Base-by-base conservation (phyloP, 37 sponge, comb jelly and placozoan genomes). In the Bolinopsis microptera region DNA sequence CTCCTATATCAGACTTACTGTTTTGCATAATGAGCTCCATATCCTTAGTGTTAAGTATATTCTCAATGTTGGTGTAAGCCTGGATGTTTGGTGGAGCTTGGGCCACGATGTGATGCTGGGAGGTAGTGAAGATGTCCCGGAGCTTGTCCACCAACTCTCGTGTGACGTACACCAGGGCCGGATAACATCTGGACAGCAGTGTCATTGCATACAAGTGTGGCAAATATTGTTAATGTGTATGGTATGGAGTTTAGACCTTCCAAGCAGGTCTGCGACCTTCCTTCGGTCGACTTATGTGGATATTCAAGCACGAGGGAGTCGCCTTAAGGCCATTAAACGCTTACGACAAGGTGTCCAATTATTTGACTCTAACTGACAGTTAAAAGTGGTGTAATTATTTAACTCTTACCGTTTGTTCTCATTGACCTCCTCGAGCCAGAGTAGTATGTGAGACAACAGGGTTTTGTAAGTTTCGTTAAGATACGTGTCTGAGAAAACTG, bases 401-500 rank as follows among this genome's bases (percentile, higher is more conserved):
- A n/a, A n/a, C n/a, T n/a, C n/a, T n/a, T 70, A 70, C 74, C 74
- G 30, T 70, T 70, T 70, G 26, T 22, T 70, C 3, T 28, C 24
- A 24, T n/a, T 70, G 74, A 70, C 30, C 1, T 26, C 30, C 16
- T 8, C 3, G 74, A 70, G 30, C 74, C 74, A 70, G 74, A 5
- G 28, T 70, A 26, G 28, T 22, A 22, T 70, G 25, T 26, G 25
- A 2, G 5, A 24, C 24, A 70, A n/a, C 25, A 70, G 74, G 16
- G 21, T 70, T 5, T 8, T 22, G 30, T 70, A 70, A 2, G 74
- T 70, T n/a, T 28, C 30, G 28, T 28, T 22, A 1, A 70, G 74
- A n/a, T 70, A 70, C 24, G 74, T 70, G 74, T 70, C 74, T 70
- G 74, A 70, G 74, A 70, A 70, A n/a, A 28, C 30, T 3, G 25